Base-by-base conservation (phyloP, 2,797 vertebrate genomes). In the Intellagama lesueurii region DNA sequence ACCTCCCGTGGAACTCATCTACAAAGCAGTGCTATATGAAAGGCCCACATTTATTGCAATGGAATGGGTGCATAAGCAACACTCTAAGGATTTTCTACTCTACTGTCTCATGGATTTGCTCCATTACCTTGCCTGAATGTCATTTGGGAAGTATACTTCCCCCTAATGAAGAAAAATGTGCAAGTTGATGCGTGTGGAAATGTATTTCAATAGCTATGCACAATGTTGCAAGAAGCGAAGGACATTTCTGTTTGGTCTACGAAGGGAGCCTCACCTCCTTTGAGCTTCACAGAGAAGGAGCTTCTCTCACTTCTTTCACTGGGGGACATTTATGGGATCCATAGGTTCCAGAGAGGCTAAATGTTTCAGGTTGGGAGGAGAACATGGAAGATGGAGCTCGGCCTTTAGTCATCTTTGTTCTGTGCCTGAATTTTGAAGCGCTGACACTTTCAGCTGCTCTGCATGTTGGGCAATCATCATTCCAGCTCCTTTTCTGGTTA, bases 111-210 rank as follows among this genome's bases (percentile, higher is more conserved):
- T 56, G 11, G 11, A 1, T 88, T 87, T 75, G 81, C 2, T 73
- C 7, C 56, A 5, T 76, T 66, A 68, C 0, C 0, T 64, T 69
- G 1, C 30, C 77, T 19, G 26, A 83, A 1, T 44, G 82, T 64
- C 70, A 69, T 0, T 0, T 47, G 40, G 14, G 28, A 24, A 0
- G 3, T 44, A 14, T 16, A 60, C 49, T 77, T 78, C 66, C 81
- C 73, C 77, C 24, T 78, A 87, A 87, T 83, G 72, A 78, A 78
- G 81, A 64, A 87, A 87, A 90, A 78, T 28, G 9, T 78, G 40
- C 40, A 73, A 80, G 76, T 5, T 60, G 30, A 79, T 70, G 8
- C 22, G 7, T 73, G 16, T 66, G 66, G 75, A 87, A 24, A 80
- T 66, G 24, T 64, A 80, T 73, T 49, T 83, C 40, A 68, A 32